phyloP scores from a whole-genome alignment of 2,888 invertebrate species.

The Amphipoea oculea region DNA sequence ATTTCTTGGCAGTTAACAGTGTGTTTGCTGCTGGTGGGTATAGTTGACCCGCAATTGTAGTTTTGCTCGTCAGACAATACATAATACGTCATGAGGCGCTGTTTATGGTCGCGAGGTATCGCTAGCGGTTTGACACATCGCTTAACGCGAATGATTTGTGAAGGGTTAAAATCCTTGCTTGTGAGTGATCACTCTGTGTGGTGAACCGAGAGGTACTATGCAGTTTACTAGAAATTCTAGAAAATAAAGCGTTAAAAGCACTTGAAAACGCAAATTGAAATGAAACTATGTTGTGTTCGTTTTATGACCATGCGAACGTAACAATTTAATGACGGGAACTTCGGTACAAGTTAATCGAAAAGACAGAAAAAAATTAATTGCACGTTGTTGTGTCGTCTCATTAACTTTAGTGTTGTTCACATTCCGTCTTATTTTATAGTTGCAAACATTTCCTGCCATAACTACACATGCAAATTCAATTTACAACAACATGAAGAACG shows the following conservation, averaged over 20 bases:
- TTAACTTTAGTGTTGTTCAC: conserved; percentile 1
- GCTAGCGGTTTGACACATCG: conserved; percentile 85
- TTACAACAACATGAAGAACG: neutral
- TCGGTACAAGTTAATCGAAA: neutral
- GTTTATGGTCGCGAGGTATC: conserved; percentile 87
- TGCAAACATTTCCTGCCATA: conserved; percentile 15
- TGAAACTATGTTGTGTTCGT: conserved; percentile 2
- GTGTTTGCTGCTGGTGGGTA: conserved; percentile 42
- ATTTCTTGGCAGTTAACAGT: conserved; percentile 62
- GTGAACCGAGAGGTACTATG: conserved; percentile 36
- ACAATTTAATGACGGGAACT: neutral
- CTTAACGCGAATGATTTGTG: conserved; percentile 87
- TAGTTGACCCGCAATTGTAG: conserved; percentile 62
- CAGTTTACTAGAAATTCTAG: conserved; percentile 44
- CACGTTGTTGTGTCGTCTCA: neutral
- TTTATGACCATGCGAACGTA: conserved; percentile 18
- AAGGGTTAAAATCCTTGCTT: conserved; percentile 76
- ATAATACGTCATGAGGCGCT: conserved; percentile 84
- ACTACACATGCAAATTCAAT: neutral
- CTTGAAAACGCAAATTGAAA: neutral
- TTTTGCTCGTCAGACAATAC: conserved; percentile 81
- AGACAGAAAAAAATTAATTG: neutral
- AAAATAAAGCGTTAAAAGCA: neutral
- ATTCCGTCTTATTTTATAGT: neutral
- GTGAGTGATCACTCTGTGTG: conserved; percentile 62